These are phyloP conservation scores for Thunnus thynnus DNA, from an alignment of 2,113 vertebrate genomes.

Conservation along the genomic window DNA sequence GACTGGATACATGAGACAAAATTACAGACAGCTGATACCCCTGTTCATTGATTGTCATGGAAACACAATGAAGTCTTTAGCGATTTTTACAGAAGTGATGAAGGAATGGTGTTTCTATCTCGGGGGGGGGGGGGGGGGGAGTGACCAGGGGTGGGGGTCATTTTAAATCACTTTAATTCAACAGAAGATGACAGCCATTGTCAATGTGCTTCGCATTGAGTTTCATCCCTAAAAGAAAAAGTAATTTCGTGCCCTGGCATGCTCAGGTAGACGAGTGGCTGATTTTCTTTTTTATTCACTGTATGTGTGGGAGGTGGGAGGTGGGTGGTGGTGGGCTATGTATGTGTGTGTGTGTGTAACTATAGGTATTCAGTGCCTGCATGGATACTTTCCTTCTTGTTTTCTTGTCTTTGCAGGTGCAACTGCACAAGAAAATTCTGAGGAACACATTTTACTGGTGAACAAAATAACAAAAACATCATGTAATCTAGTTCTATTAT, in stretches of 20 bases:
- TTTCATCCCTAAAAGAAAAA: constrained; percentile 50
- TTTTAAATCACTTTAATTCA: constrained; percentile 68
- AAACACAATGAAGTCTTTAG: constrained; percentile 61
- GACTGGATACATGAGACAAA: constrained; percentile 38
- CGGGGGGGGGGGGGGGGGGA: constrained; percentile 33
- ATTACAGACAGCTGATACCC: constrained; percentile 49
- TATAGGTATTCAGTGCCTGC: background rate
- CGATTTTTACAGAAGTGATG: constrained; percentile 24
- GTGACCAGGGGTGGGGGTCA: constrained; percentile 39
- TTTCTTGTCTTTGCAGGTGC: background rate
- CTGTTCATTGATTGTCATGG: constrained; percentile 46
- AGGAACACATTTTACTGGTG: background rate
- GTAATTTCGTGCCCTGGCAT: constrained; percentile 28
- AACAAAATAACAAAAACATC: background rate
- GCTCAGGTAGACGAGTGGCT: background rate
- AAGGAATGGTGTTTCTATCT: constrained; percentile 38
- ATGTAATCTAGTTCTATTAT: background rate
- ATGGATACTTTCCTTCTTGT: background rate
- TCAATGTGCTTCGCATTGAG: constrained; percentile 28
- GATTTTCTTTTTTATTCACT: constrained; percentile 32
- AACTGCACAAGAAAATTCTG: background rate
- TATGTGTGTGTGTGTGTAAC: background rate
- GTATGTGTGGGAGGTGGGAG: background rate
- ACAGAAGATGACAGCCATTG: constrained; percentile 61
- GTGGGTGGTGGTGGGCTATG: background rate